These are phyloP conservation scores for Masticophis lateralis DNA, from an alignment of 2,797 vertebrate species.

Conservation along the genomic window DNA sequence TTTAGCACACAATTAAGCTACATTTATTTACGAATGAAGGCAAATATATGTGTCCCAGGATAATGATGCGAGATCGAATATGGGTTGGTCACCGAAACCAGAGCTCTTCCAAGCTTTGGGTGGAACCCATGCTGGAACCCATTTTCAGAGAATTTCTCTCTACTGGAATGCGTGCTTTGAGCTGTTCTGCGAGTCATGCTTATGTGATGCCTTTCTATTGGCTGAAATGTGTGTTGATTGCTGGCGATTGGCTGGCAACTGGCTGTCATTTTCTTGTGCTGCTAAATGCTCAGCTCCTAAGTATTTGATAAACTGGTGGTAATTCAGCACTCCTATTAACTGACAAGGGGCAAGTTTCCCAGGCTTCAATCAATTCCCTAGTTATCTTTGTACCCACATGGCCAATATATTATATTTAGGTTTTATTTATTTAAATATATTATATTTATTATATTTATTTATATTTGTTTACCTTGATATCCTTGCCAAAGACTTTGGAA, in stretches of 20 bases:
- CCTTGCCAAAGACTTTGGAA: conserved; percentile 96
- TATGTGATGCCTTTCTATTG: not conserved
- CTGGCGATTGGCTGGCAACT: not conserved
- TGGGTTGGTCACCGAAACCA: not conserved
- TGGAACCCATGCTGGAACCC: not conserved
- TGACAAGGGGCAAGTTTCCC: not conserved
- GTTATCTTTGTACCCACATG: not conserved
- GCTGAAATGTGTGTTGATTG: not conserved
- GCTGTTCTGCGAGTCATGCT: not conserved
- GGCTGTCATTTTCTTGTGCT: not conserved
- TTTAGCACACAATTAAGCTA: not conserved
- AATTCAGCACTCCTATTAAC: not conserved
- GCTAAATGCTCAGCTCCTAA: not conserved
- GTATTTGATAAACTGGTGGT: not conserved
- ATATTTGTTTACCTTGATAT: conserved; percentile 83
- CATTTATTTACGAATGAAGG: conserved; percentile 37
- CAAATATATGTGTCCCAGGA: not conserved
- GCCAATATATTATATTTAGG: not conserved
- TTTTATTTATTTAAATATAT: not conserved
- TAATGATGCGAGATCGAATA: not conserved
- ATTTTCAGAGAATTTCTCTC: not conserved
- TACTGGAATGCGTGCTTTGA: not conserved
- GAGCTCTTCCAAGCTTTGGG: not conserved
- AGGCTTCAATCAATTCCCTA: not conserved
- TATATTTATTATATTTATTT: not conserved